Percentiles rank a stretch among this genome's conserved stretches.
Evolutionary conservation across 2,113 vertebrate species (phyloP).

Genomic region (Xiphophorus maculatus): DNA sequence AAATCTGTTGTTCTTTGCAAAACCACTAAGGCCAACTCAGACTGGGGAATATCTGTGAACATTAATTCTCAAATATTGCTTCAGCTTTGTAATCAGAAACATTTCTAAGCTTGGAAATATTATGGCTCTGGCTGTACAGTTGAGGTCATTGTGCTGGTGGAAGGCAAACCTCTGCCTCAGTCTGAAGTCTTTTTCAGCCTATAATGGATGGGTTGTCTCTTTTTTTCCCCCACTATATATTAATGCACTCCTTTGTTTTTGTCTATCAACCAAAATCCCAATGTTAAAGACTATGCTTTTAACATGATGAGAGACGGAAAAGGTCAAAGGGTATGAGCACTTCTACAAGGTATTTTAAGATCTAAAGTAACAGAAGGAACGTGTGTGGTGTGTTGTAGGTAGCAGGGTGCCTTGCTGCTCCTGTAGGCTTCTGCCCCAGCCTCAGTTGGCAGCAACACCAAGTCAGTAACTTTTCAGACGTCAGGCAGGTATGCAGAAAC

Average conservation of each 20-base stretch:
- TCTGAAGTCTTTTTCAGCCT: too few species aligned
- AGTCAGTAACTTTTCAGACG: conserved; percentile 87
- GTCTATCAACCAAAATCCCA: not conserved
- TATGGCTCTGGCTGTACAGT: too few species aligned
- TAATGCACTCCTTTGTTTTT: not conserved
- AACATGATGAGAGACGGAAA: not conserved
- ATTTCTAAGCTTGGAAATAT: too few species aligned
- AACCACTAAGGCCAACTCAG: not conserved
- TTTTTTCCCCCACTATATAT: not conserved
- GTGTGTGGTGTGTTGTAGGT: conserved; percentile 75
- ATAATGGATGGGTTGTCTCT: too few species aligned
- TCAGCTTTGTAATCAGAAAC: too few species aligned
- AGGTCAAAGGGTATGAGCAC: not conserved
- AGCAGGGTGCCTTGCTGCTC: conserved; percentile 89
- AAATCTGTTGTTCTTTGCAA: not conserved
- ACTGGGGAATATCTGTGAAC: too few species aligned
- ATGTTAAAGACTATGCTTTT: not conserved
- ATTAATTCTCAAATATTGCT: too few species aligned
- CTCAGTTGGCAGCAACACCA: conserved; percentile 93
- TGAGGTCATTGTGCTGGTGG: too few species aligned
- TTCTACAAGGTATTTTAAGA: not conserved
- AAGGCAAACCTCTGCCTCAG: too few species aligned
- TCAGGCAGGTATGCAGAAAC: conserved; percentile 63
- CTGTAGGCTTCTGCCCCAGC: conserved; percentile 89
- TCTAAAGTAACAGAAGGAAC: not conserved